Evolutionary conservation across 2,888 invertebrate species (phyloP).

Genomic region (Polymixis flavicincta): DNA sequence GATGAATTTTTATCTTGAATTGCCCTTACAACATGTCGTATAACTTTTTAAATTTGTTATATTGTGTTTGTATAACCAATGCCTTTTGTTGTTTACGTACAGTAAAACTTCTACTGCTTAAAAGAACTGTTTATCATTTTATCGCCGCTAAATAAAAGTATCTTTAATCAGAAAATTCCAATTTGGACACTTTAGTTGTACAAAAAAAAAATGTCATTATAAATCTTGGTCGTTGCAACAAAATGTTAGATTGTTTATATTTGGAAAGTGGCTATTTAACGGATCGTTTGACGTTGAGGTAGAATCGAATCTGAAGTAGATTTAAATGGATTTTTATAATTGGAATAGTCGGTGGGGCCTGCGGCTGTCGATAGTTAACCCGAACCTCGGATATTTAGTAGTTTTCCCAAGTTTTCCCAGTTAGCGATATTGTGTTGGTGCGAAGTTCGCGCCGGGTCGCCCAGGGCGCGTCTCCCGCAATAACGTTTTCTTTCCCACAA

Average conservation of each 20-base stretch:
- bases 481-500: slow-evolving; percentile 79
- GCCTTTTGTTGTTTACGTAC: slow-evolving; percentile 13
- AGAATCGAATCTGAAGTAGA: slow-evolving; percentile 36
- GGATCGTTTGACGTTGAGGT: slow-evolving; percentile 34
- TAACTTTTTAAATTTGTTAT: slow-evolving; percentile 29
- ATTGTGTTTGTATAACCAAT: slow-evolving; percentile 24
- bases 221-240: slow-evolving; percentile 38
- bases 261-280: slow-evolving; percentile 49
- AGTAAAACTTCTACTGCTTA: slow-evolving; percentile 22
- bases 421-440: slow-evolving; percentile 76
- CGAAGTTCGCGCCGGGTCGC: slow-evolving; percentile 67
- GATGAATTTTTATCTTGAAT: slow-evolving; percentile 19
- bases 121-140: slow-evolving; percentile 36
- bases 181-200: slow-evolving; percentile 31
- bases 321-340: slow-evolving; percentile 66
- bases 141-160: slow-evolving; percentile 30
- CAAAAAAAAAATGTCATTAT: slow-evolving; percentile 47
- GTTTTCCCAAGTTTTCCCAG: slow-evolving; percentile 75
- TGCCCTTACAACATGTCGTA: not conserved
- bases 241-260: slow-evolving; percentile 49
- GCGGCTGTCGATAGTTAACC: slow-evolving; percentile 66
- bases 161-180: slow-evolving; percentile 46
- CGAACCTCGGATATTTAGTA: slow-evolving; percentile 78
- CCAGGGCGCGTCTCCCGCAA: slow-evolving; percentile 71
- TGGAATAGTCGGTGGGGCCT: slow-evolving; percentile 54